phyloP scores from a whole-genome alignment of 2,797 vertebrate genomes.

The Mycteria americana region DNA sequence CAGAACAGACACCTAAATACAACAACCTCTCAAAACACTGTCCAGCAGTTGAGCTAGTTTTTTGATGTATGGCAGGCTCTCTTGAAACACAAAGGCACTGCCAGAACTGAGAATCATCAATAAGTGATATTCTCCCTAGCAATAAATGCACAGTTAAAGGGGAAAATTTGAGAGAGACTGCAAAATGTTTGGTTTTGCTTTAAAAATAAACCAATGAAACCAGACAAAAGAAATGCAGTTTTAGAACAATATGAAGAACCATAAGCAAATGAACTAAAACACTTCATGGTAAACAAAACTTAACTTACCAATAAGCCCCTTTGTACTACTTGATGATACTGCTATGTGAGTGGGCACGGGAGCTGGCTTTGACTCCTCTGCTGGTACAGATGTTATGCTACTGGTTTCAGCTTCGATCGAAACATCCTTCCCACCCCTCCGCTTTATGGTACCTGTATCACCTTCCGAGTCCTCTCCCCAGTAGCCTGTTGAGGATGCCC shows the following conservation, averaged over 20 bases:
- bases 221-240: neutral
- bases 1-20: neutral
- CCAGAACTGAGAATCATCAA: neutral
- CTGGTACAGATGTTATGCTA: slow-evolving; percentile 84
- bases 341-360: slow-evolving; percentile 83
- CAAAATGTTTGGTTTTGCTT: neutral
- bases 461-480: slow-evolving; percentile 98
- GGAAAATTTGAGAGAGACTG: neutral
- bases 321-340: slow-evolving; percentile 82
- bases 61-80: neutral
- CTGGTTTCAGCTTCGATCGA: slow-evolving; percentile 88
- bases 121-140: neutral
- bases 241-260: neutral
- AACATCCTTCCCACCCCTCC: slow-evolving; percentile 94
- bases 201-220: neutral
- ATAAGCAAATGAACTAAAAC: neutral
- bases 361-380: slow-evolving; percentile 88
- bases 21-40: neutral
- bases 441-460: slow-evolving; percentile 96
- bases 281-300: neutral
- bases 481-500: slow-evolving; percentile 91
- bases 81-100: neutral
- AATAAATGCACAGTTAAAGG: neutral
- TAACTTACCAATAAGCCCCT: slow-evolving; percentile 86
- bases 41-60: neutral